Base-by-base conservation (phyloP, 2,888 invertebrate species). In the Amorpha juglandis region DNA sequence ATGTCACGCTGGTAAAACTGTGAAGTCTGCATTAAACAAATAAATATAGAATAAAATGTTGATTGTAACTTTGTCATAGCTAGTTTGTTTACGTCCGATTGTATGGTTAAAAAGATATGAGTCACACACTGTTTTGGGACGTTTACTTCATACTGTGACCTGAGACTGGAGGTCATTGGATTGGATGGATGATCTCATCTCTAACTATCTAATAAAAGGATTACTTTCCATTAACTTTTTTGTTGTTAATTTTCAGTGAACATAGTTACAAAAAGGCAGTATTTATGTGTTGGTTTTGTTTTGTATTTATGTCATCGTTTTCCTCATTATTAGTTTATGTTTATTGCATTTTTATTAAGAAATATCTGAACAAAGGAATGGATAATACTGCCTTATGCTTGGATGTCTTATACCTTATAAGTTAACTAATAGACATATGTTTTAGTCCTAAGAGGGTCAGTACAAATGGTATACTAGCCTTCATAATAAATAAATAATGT, bases 181-280 rank as follows among this genome's bases (percentile, higher is more conserved):
- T 81, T 76, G 69, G 67, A n/a, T 71, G 71, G 80, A 81, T 86
- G 83, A 82, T 82, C 80, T 84, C 85, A 84, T 51, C 70, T 70
- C 16, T 16, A 58, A 42, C 69, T 75, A 69, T 69, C 71, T 65
- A 69, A 69, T 65, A 69, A 71, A 69, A 71, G 51, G 52, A 70
- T 66, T 65, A 68, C 65, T 68, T 65, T 67, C 65, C 58, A 51
- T 58, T n/a, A 3, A 19, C n/a, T 35, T 33, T 12, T 16, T 64
- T 51, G 3, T 42, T 50, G 50, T 11, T 19, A n/a, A 14, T 16
- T 16, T 42, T 27, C 6, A 38, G n/a, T 64, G 9, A 53, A 64
- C 1, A 6, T 1, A 27, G 16, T 33, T 19, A 33, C 42, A 42
- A 42, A 35, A 14, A 50, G 50, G 19, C 21, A 14, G 14, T 12